Evolutionary conservation across 2,888 invertebrate genomes (phyloP).

Genomic region (Dromius quadrimaculatus): DNA sequence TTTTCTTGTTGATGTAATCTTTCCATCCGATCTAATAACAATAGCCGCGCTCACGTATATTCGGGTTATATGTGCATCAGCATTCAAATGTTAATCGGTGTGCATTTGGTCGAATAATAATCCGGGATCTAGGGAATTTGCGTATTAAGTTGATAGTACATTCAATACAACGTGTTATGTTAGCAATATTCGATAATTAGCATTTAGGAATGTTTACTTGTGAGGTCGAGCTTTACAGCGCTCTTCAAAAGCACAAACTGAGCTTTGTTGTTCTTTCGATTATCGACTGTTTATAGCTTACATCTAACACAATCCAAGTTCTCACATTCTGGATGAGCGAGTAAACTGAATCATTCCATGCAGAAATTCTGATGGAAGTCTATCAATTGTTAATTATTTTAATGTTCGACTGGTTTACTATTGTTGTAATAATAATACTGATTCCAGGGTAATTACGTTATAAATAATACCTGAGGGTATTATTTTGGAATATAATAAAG

Average conservation of each 20-base stretch:
- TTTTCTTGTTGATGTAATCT: no score
- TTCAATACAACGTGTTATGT: slow-evolving; percentile 38
- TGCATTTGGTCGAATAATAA: slow-evolving; percentile 36
- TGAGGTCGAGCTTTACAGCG: not conserved
- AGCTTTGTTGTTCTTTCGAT: slow-evolving; percentile 28
- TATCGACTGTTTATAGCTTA: not conserved
- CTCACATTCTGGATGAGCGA: no score
- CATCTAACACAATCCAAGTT: no score
- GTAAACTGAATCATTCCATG: no score
- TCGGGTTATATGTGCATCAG: not conserved
- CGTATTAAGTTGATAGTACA: slow-evolving; percentile 24
- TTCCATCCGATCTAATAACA: not conserved
- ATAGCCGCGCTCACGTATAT: not conserved
- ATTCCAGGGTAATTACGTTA: no score
- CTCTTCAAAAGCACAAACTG: not conserved
- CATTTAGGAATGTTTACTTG: slow-evolving; percentile 28
- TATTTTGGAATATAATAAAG: no score
- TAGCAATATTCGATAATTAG: slow-evolving; percentile 36
- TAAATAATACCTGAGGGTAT: no score
- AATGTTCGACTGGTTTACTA: no score
- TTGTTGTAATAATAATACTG: no score
- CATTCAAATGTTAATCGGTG: slow-evolving; percentile 25
- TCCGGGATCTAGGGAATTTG: slow-evolving; percentile 23
- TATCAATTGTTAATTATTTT: no score
- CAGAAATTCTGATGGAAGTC: no score